Percentiles rank a stretch among this genome's conserved stretches.
Conservation (phyloP, 1,140 invertebrate genomes). For the Teleopsis dalmanni region DNA sequence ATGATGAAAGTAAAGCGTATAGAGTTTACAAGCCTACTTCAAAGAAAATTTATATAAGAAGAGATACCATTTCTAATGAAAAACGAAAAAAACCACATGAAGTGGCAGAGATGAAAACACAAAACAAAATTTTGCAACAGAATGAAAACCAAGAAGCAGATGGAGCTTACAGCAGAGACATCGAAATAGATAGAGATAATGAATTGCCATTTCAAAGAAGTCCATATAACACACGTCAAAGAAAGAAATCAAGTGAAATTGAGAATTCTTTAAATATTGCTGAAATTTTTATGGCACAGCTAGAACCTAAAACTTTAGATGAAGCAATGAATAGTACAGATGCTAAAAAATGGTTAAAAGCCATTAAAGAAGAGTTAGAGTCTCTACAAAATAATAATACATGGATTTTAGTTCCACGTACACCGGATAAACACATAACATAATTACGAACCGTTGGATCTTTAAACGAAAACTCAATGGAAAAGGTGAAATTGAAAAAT, state of each 20-base stretch:
- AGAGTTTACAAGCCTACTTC: conserved; percentile 1
- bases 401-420: conserved; percentile 1
- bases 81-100: background rate
- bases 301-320: conserved; percentile 6
- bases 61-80: conserved; percentile 10
- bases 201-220: background rate
- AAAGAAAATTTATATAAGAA: conserved; percentile 1
- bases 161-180: background rate
- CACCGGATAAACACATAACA: background rate
- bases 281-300: background rate
- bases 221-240: conserved; percentile 2
- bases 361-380: conserved; percentile 9
- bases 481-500: conserved; percentile 6
- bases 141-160: background rate
- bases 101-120: background rate
- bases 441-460: conserved; percentile 6
- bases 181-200: background rate
- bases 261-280: background rate
- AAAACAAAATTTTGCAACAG: background rate
- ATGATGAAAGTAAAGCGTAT: conserved; percentile 4
- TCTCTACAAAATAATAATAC: conserved; percentile 8
- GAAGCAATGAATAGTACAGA: conserved; percentile 6
- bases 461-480: conserved; percentile 10
- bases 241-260: conserved; percentile 3
- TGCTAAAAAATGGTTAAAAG: conserved; percentile 4